Conservation (phyloP, 2,113 vertebrate species). For the Phodopus roborovskii region DNA sequence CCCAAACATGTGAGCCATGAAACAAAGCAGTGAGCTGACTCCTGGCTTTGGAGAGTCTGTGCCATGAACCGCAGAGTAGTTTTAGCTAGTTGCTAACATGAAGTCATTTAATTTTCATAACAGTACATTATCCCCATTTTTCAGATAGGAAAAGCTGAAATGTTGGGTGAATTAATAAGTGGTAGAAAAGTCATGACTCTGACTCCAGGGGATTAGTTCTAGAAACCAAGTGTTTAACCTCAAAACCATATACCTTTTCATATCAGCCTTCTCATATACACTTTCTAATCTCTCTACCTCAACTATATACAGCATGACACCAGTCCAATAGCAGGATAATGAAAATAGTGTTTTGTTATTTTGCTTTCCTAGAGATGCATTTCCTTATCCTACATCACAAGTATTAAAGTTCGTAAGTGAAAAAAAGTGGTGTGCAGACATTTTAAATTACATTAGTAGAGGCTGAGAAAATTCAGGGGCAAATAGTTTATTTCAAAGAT, state of each 20-base stretch:
- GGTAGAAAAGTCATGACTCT: not conserved
- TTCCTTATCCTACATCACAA: not conserved
- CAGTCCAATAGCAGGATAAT: not conserved
- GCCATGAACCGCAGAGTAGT: not conserved
- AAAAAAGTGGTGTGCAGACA: not conserved
- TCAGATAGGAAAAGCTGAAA: not conserved
- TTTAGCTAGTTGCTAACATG: not conserved
- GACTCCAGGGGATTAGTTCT: not conserved
- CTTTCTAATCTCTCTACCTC: not conserved
- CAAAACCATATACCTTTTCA: not conserved
- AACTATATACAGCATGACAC: not conserved
- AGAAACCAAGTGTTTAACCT: not conserved
- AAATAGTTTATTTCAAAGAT: constrained; percentile 39
- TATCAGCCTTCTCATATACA: not conserved
- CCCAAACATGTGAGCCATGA: not conserved
- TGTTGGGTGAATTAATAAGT: not conserved
- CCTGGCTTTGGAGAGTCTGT: not conserved
- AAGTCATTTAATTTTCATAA: constrained; percentile 23
- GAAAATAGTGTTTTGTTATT: not conserved
- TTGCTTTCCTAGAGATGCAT: not conserved
- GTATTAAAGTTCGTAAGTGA: not conserved
- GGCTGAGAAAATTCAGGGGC: not conserved
- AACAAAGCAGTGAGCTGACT: not conserved
- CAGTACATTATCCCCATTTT: not conserved
- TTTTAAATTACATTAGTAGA: not conserved